These are phyloP conservation scores for Aplodontia rufa DNA, from an alignment of 2,113 vertebrate species.

Conservation along the genomic window DNA sequence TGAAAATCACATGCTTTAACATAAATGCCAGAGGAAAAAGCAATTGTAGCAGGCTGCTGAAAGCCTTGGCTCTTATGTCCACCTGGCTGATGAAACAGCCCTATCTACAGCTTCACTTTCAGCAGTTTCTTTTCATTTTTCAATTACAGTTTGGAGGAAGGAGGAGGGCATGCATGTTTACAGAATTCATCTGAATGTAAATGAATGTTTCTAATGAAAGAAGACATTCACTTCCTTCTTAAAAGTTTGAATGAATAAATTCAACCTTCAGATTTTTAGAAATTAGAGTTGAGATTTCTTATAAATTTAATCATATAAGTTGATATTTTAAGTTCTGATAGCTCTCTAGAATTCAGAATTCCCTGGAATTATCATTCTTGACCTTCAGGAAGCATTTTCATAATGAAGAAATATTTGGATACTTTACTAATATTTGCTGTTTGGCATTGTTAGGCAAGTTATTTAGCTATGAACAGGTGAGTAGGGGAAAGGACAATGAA, in stretches of 20 bases:
- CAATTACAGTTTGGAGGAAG: neutral
- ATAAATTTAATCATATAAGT: neutral
- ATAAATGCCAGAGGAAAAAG: slow-evolving; percentile 45
- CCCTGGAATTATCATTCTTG: neutral
- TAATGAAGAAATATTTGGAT: neutral
- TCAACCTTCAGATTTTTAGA: neutral
- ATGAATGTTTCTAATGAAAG: neutral
- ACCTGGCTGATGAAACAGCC: slow-evolving; percentile 11
- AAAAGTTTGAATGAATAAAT: neutral
- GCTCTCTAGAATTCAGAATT: neutral
- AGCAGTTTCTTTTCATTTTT: slow-evolving; percentile 44
- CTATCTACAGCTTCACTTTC: neutral
- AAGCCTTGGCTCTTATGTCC: slow-evolving; percentile 44
- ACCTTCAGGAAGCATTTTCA: neutral
- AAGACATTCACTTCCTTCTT: neutral
- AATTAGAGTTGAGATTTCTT: neutral
- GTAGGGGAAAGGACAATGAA: too few species aligned
- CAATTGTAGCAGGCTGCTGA: slow-evolving; percentile 32
- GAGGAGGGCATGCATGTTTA: neutral
- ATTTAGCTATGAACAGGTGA: too few species aligned
- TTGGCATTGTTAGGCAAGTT: neutral
- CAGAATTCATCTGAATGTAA: slow-evolving; percentile 47
- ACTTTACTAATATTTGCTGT: neutral
- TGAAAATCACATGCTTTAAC: slow-evolving; percentile 53
- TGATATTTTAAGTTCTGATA: neutral